Evolutionary conservation across 2,888 invertebrate species (phyloP).

Genomic region (Cerceris rybyensis): DNA sequence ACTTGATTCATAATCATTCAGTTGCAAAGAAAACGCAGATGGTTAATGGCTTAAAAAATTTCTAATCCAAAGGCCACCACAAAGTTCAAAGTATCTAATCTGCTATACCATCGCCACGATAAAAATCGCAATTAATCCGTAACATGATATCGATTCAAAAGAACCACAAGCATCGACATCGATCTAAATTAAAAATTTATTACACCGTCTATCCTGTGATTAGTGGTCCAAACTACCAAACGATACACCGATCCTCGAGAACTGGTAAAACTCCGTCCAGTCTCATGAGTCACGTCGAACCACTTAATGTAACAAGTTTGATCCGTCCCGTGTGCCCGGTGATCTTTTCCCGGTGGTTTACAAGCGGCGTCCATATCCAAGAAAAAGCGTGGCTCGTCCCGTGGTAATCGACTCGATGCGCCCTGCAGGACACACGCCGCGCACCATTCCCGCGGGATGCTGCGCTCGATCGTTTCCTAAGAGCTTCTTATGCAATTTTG

Average conservation of each 20-base stretch:
- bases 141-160: too few species aligned
- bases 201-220: background rate
- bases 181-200: too few species aligned
- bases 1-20: too few species aligned
- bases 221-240: slow-evolving; percentile 17
- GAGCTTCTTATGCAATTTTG: slow-evolving; percentile 80
- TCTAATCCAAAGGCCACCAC: too few species aligned
- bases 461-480: slow-evolving; percentile 80
- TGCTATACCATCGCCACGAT: too few species aligned
- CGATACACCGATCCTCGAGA: slow-evolving; percentile 15
- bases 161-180: too few species aligned
- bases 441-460: slow-evolving; percentile 74
- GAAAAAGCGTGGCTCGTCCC: slow-evolving; percentile 44
- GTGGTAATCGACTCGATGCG: slow-evolving; percentile 77
- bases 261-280: background rate
- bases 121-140: too few species aligned
- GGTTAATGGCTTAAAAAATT: too few species aligned
- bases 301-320: slow-evolving; percentile 67
- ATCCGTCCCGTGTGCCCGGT: slow-evolving; percentile 56
- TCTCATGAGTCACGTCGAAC: slow-evolving; percentile 66
- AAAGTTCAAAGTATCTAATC: too few species aligned
- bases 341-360: slow-evolving; percentile 56
- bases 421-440: slow-evolving; percentile 72
- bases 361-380: slow-evolving; percentile 45
- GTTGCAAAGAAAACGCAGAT: too few species aligned